Evolutionary conservation across 1,140 invertebrate genomes (phyloP), one percentile per base, ranked within the genome.

Genomic region (Zaprionus ghesquierei): DNA sequence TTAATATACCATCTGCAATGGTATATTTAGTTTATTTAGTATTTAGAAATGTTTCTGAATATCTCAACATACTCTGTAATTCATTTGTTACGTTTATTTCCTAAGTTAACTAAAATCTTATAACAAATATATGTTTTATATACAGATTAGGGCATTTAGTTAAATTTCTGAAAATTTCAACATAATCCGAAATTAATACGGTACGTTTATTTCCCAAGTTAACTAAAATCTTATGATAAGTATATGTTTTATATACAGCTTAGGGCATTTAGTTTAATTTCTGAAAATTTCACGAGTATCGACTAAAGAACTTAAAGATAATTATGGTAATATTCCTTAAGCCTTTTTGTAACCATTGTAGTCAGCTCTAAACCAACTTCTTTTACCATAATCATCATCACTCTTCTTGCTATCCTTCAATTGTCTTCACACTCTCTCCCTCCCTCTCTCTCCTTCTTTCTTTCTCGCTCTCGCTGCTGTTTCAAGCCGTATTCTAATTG

Each of bases 401-500:
- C n/a, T n/a, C n/a, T n/a, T n/a, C 31, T 33, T n/a, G 33, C 13
- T 63, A 23, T 29, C 8, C 10, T 58, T 12, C 15, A 13, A 4
- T 9, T 15, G 3, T 61, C 13, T 18, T 20, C 27, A 25, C 23
- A 2, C 29, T 10, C 13, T 27, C 6, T 61, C 41, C 2, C 27
- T 62, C 2, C 3, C 27, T 10, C 27, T 13, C 29, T 62, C 4
- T 5, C 2, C 13, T 5, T 4, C 13, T 38, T 2, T 10, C 31
- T 9, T 9, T 46, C 41, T 27, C 18, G 20, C 41, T 50, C 2
- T 22, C 49, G 13, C 18, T 38, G 8, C 46, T 60, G 18, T 44
- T 25, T 58, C 27, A 22, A 4, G 2, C 15, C 56, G 15, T 23
- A 27, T 61, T 62, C 64, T 75, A 75, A 86, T 81, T 76, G 82